A percentile compares a stretch with the other conserved stretches of the same genome.
Conservation (phyloP, 2,113 vertebrate genomes). For the Macquaria ambigua region DNA sequence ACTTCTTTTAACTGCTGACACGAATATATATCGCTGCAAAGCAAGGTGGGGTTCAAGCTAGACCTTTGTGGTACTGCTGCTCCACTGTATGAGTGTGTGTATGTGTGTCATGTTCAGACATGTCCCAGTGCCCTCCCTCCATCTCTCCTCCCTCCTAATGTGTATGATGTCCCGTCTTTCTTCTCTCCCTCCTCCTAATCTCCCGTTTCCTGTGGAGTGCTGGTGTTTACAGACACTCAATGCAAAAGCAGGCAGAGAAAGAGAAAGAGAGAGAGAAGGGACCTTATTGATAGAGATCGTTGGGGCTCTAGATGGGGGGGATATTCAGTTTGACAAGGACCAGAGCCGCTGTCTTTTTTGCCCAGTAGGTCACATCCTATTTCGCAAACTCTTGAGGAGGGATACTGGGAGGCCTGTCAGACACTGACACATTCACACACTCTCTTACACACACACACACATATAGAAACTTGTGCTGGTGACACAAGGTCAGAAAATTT, state of each 20-base stretch:
- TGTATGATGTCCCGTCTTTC: constrained; percentile 32
- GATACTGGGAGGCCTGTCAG: constrained; percentile 53
- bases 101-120: constrained; percentile 68
- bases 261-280: constrained; percentile 8
- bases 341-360: constrained; percentile 50
- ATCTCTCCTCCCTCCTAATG: constrained; percentile 29
- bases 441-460: constrained; percentile 5
- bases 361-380: constrained; percentile 53
- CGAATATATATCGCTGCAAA: background rate
- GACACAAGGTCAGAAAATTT: constrained; percentile 51
- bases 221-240: constrained; percentile 69
- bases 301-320: constrained; percentile 1
- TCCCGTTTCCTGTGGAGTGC: constrained; percentile 58
- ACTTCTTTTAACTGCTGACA: background rate
- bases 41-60: constrained; percentile 17
- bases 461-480: constrained; percentile 32
- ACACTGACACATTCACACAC: constrained; percentile 41
- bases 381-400: constrained; percentile 8
- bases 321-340: constrained; percentile 62
- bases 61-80: background rate
- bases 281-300: constrained; percentile 31
- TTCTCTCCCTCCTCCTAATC: constrained; percentile 31
- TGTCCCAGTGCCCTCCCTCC: constrained; percentile 53
- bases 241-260: constrained; percentile 26
- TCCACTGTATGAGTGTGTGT: constrained; percentile 4